phyloP scores from a whole-genome alignment of 1,140 invertebrate species.

The Halictus rubicundus region DNA sequence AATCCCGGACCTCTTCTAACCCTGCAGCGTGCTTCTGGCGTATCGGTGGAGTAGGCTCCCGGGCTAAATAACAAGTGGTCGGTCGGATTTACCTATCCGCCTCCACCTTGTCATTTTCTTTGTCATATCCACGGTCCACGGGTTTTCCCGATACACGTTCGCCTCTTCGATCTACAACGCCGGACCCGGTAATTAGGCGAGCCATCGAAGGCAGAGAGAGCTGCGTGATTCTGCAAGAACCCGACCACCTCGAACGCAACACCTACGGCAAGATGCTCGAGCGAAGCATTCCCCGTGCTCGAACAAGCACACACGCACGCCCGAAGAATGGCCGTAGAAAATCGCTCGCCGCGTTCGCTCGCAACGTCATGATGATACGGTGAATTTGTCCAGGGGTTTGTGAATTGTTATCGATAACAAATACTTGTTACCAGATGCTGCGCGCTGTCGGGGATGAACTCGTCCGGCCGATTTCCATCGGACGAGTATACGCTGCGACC shows the following conservation, averaged over 20 bases:
- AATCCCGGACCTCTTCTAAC: slow-evolving; percentile 49
- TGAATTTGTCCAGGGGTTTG: slow-evolving; percentile 17
- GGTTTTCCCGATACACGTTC: slow-evolving; percentile 28
- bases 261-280: slow-evolving; percentile 18
- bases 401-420: background rate
- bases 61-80: slow-evolving; percentile 70
- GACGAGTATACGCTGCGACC: too few species aligned
- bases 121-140: background rate
- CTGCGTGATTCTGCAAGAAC: slow-evolving; percentile 29
- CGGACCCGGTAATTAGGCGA: slow-evolving; percentile 58
- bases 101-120: slow-evolving; percentile 29
- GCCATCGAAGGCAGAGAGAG: slow-evolving; percentile 43
- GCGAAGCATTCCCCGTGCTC: background rate
- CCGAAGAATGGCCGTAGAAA: background rate
- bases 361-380: background rate
- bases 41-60: slow-evolving; percentile 49
- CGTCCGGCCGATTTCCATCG: background rate
- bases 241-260: slow-evolving; percentile 30
- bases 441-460: background rate
- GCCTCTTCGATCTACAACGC: background rate
- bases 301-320: background rate
- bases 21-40: slow-evolving; percentile 48
- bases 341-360: background rate
- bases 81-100: slow-evolving; percentile 57
- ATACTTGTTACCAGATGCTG: background rate